phyloP scores from a whole-genome alignment of 2,113 vertebrate genomes.

The Ochotona curzoniae region DNA sequence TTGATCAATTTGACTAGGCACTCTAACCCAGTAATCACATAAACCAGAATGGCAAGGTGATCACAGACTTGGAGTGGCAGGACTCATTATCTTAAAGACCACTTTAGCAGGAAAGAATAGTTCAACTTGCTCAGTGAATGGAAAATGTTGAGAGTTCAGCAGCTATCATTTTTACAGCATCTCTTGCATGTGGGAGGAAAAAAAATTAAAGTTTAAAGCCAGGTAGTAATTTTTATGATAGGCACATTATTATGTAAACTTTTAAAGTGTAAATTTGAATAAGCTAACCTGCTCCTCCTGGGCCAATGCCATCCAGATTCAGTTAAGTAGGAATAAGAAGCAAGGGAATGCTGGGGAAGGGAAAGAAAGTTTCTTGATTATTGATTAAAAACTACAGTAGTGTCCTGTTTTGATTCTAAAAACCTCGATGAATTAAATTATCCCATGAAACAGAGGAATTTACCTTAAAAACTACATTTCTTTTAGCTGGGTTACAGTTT shows the following conservation, averaged over 20 bases:
- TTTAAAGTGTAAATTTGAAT: slow-evolving; percentile 22
- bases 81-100: slow-evolving; percentile 65
- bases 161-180: slow-evolving; percentile 25
- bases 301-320: neutral
- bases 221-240: slow-evolving; percentile 24
- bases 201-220: slow-evolving; percentile 18
- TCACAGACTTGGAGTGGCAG: slow-evolving; percentile 55
- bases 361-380: neutral
- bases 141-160: neutral
- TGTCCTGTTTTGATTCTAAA: neutral
- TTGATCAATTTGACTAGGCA: neutral
- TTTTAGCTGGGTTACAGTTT: neutral
- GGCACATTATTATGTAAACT: neutral
- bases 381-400: neutral
- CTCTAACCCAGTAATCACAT: slow-evolving; percentile 22
- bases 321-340: neutral
- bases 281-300: neutral
- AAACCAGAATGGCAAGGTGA: slow-evolving; percentile 9
- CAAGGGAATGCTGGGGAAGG: neutral
- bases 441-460: neutral
- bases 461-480: neutral
- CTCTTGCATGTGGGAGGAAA: neutral
- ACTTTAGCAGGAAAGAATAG: slow-evolving; percentile 32
- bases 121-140: slow-evolving; percentile 14
- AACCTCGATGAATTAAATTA: neutral